Evolutionary conservation across 2,113 vertebrate genomes (phyloP).

Genomic region (Tenebrosternarchus preto): DNA sequence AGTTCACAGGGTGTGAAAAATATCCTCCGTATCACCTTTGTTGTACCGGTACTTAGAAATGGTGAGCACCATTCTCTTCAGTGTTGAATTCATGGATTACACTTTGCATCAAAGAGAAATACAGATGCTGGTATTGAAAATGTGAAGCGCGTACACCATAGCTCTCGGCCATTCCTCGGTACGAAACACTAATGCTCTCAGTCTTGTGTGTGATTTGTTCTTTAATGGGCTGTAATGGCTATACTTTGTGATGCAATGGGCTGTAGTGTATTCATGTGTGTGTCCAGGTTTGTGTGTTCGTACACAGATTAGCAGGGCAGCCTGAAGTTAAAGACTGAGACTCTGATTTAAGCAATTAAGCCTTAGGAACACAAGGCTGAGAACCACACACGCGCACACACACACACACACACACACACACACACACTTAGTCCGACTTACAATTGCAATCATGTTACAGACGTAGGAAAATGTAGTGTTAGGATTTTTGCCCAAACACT

Average conservation of each 20-base stretch:
- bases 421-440: not conserved
- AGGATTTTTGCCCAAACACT: no score
- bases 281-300: not conserved
- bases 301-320: conserved; percentile 30
- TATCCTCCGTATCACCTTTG: not conserved
- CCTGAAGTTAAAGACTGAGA: conserved; percentile 42
- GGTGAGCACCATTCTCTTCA: not conserved
- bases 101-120: not conserved
- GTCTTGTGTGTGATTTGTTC: conserved; percentile 26
- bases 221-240: conserved; percentile 15
- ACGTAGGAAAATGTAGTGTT: no score
- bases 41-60: not conserved
- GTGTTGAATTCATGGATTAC: not conserved
- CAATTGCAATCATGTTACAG: no score
- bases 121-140: not conserved
- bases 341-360: conserved; percentile 46
- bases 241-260: not conserved
- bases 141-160: not conserved
- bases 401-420: not conserved
- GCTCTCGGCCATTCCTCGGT: conserved; percentile 10
- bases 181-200: conserved; percentile 20
- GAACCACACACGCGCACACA: not conserved
- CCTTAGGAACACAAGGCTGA: conserved; percentile 29
- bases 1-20: not conserved
- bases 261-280: not conserved